Base-by-base conservation (phyloP, 2,113 vertebrate species). In the Anarrhichthys ocellatus region DNA sequence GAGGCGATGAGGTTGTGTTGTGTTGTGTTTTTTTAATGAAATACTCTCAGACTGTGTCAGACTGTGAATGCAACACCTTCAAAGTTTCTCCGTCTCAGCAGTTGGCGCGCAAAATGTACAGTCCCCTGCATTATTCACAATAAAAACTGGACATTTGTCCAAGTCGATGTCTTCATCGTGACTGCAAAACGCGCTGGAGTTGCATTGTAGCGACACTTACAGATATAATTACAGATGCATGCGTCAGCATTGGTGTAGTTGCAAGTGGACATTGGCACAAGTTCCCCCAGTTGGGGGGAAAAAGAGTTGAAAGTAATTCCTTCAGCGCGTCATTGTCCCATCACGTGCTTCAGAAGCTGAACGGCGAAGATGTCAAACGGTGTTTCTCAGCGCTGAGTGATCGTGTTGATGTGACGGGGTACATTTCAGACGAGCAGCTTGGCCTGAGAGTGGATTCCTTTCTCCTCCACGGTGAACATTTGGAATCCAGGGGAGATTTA, bases 121-220 rank as follows among this genome's bases (percentile, higher is more conserved):
- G 34, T 78, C 68, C 74, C 67, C 77, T 71, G 83, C 54, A 81
- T 85, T 80, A 83, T 75, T 84, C 78, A 75, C 29, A 74, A 83
- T 80, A 40, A 86, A 86, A 76, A 70, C 50, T 5, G 17, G 76
- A 64, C 22, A 62, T 78, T 54, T 73, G 70, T 78, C 67, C 50
- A 68, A 72, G 56, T 38, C 24, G 70, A 70, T 52, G 34, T 64
- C 66, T 65, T 84, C 70, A 61, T 87, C 38, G 3, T 24, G 48
- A 44, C 50, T 48, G 75, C 74, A 74, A 66, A 80, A 34, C 34
- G 34, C 34, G 56, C 58, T 63, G 65, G 27, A n/a, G 32, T 56
- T 32, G 61, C 52, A 17, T 46, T 84, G 76, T 66, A 62, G 62
- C 66, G 71, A 61, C 66, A 69, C 74, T 71, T 56, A 10, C 59